Evolutionary conservation across 2,797 vertebrate species (phyloP).

Genomic region (Macropodus opercularis): DNA sequence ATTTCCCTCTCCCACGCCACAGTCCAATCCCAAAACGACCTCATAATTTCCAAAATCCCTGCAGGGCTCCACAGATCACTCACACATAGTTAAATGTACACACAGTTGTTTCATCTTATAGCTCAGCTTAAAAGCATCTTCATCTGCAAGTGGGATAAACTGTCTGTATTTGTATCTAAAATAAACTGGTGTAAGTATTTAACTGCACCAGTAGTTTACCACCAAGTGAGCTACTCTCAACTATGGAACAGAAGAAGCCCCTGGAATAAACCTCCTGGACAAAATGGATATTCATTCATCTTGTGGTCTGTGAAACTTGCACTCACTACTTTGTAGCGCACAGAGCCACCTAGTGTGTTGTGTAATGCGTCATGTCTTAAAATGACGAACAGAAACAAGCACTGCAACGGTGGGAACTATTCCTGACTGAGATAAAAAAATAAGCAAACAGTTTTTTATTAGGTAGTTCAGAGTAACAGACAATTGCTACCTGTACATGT

Average conservation of each 20-base stretch:
- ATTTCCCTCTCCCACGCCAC: slow-evolving; percentile 57
- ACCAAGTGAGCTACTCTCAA: background rate
- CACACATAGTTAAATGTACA: slow-evolving; percentile 10
- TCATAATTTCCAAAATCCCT: slow-evolving; percentile 58
- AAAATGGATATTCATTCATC: no score
- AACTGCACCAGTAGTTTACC: background rate
- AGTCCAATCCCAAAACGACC: slow-evolving; percentile 50
- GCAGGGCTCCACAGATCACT: slow-evolving; percentile 50
- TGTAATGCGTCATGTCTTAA: no score
- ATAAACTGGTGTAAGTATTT: background rate
- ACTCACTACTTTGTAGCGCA: no score
- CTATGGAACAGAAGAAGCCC: no score
- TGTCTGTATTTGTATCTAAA: slow-evolving; percentile 7
- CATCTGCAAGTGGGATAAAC: background rate
- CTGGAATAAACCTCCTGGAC: no score
- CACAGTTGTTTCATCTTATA: background rate
- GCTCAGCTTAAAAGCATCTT: background rate
- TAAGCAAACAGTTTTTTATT: no score
- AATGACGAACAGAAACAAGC: no score
- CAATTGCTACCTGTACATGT: background rate
- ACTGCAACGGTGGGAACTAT: no score
- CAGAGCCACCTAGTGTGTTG: no score
- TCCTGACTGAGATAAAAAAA: no score
- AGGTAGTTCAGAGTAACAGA: no score
- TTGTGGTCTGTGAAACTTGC: no score